These are phyloP conservation scores for Phenacoccus solenopsis DNA, from an alignment of 1,140 invertebrate genomes.

Conservation along the genomic window DNA sequence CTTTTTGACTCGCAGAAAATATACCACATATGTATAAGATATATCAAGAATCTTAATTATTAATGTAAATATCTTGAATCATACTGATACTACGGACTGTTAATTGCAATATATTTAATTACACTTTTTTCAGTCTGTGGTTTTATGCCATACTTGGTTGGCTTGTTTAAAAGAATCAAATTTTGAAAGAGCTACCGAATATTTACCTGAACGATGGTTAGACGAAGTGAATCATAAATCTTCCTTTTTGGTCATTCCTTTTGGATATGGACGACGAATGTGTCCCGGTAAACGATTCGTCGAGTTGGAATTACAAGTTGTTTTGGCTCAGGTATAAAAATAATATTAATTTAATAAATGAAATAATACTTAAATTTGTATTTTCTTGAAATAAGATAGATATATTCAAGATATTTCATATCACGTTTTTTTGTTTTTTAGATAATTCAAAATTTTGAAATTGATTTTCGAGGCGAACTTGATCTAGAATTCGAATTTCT, in stretches of 20 bases:
- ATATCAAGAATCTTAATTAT: constrained; percentile 8
- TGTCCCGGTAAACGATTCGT: constrained; percentile 73
- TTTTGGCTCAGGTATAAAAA: constrained; percentile 51
- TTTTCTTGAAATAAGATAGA: too few relatives aligned
- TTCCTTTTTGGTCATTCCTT: constrained; percentile 61
- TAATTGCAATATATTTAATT: constrained; percentile 4
- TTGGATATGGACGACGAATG: constrained; percentile 69
- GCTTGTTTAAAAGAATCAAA: constrained; percentile 64
- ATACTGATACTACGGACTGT: not conserved
- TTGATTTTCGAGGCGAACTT: constrained; percentile 50
- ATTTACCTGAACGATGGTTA: constrained; percentile 71
- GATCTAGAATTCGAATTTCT: constrained; percentile 65
- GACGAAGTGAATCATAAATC: constrained; percentile 36
- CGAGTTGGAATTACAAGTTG: constrained; percentile 58
- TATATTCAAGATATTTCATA: too few relatives aligned
- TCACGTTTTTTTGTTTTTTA: constrained; percentile 34
- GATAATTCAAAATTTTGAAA: constrained; percentile 54
- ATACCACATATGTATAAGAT: too few relatives aligned
- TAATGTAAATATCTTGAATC: not conserved
- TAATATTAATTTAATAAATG: not conserved
- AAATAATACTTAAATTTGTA: not conserved
- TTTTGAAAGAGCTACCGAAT: constrained; percentile 59
- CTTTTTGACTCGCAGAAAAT: too few relatives aligned
- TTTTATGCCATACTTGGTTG: constrained; percentile 72
- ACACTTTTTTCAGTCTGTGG: constrained; percentile 51